Conservation (phyloP, 2,888 invertebrate genomes). For the Platypus cylindrus region DNA sequence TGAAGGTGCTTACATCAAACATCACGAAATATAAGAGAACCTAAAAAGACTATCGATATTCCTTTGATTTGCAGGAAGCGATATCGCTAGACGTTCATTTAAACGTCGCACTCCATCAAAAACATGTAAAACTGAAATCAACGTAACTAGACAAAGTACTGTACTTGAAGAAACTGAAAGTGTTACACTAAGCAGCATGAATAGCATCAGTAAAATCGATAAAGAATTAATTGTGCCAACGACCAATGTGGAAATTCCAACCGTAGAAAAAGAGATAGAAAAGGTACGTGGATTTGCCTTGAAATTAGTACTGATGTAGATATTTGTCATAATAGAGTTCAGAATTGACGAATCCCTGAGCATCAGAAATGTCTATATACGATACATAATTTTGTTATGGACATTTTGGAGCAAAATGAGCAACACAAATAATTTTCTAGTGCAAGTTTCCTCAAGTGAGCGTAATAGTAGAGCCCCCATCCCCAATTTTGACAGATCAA, state of each 20-base stretch:
- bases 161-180: conserved; percentile 32
- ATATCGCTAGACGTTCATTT: conserved; percentile 68
- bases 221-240: conserved; percentile 30
- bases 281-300: no score
- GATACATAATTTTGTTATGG: neutral
- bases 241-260: conserved; percentile 23
- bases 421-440: no score
- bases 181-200: conserved; percentile 20
- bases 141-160: conserved; percentile 29
- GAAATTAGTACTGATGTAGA: no score
- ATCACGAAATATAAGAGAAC: neutral
- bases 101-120: conserved; percentile 36
- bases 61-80: conserved; percentile 36
- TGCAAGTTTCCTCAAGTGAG: conserved; percentile 49
- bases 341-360: no score
- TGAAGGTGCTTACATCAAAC: conserved; percentile 41
- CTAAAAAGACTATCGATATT: neutral
- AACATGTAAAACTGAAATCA: conserved; percentile 34
- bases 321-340: no score
- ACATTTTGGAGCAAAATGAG: neutral
- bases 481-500: conserved; percentile 51
- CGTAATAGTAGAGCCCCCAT: conserved; percentile 64
- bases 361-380: no score
- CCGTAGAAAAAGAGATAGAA: conserved; percentile 16
- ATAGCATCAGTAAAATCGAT: conserved; percentile 29